Base-by-base conservation (phyloP, 2,888 invertebrate genomes). In the Zelleria hepariella region DNA sequence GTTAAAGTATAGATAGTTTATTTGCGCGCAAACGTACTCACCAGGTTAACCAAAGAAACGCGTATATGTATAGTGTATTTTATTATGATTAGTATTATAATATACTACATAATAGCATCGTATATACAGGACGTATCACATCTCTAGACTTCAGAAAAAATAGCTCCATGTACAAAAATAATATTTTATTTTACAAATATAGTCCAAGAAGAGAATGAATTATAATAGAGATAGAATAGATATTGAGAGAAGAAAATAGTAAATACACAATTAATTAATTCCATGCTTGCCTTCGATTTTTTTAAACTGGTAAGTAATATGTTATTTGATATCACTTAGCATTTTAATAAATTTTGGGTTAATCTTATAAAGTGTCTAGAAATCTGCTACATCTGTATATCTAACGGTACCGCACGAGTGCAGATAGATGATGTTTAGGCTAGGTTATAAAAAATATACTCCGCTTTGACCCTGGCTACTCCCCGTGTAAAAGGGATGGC, bases 41-140 rank as follows among this genome's bases (percentile, higher is more conserved):
- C 66, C 71, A 69, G 69, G 68, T 67, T 72, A 71, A 80, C 80
- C 80, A 80, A 80, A 80, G 80, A 78, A 63, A 64, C 68, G 60
- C 27, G 58, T 58, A 52, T 48, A 53, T 47, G 24, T 57, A 47
- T 23, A 23, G 42, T 26, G 15, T 51, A 21, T 51, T n/a, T 25
- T 58, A 42, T 42, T 42, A 42, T 42, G 10, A 42, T 42, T 42
- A 42, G 32, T 42, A 42, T 42, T 42, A 42, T 42, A 15, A 42
- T 42, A 42, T 42, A 42, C 32, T 42, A 10, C 32, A 15, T 15
- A 10, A 42, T 15, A 15, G 15, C 32, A 15, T 42, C 10, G 32
- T 42, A 2, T 5, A 15, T 42, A 15, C 32, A 42, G 1, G 32
- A 2, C 15, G 32, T 42, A 42, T 42, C 32, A 42, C 10, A 15